Conservation (phyloP, 2,113 vertebrate genomes). For the Tympanuchus pallidicinctus region DNA sequence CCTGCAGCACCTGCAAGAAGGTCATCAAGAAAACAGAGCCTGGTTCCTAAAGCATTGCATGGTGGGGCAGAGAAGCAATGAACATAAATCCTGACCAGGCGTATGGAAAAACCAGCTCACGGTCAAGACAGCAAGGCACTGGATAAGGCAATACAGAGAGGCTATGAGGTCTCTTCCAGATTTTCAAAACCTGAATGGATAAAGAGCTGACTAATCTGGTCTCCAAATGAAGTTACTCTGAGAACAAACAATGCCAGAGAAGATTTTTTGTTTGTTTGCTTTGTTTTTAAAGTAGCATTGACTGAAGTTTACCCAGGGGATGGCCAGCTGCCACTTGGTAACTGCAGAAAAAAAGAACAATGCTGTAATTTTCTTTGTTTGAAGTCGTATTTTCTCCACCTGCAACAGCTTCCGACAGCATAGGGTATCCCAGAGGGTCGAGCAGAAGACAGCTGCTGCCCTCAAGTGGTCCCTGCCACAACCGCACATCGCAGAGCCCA, state of each 20-base stretch:
- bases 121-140: background rate
- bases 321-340: background rate
- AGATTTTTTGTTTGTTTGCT: background rate
- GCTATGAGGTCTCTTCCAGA: background rate
- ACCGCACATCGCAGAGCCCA: rapidly evolving
- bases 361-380: background rate
- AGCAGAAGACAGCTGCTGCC: slow-evolving; percentile 14
- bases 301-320: background rate
- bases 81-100: background rate
- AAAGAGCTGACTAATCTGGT: background rate
- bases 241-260: rapidly evolving
- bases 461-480: background rate
- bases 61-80: rapidly evolving
- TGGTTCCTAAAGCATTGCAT: rapidly evolving
- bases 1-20: background rate
- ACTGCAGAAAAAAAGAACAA: background rate
- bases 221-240: background rate
- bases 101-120: background rate
- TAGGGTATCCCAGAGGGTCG: background rate
- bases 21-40: background rate
- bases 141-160: background rate
- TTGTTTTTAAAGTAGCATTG: background rate
- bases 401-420: rapidly evolving
- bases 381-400: rapidly evolving
- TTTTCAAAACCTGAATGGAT: background rate